Conservation (phyloP, 2,888 invertebrate genomes). For the Xestoiulus laeticollis region DNA sequence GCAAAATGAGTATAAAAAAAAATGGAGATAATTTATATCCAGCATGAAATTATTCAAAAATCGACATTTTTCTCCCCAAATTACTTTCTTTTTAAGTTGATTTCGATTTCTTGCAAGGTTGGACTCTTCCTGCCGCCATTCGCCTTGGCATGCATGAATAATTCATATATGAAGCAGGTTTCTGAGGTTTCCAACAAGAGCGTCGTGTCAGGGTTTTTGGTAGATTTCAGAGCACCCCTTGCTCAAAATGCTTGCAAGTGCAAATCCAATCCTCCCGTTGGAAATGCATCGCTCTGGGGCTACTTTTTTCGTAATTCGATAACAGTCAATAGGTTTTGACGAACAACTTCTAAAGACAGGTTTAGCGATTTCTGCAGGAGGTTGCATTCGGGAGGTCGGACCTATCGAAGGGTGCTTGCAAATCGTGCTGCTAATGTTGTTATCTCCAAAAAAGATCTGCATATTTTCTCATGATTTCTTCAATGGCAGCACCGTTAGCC, state of each 20-base stretch:
- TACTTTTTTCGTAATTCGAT: not conserved
- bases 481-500: slow-evolving; percentile 23
- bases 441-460: not conserved
- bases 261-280: not conserved
- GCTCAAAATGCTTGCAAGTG: not conserved
- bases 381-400: not conserved
- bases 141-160: not conserved
- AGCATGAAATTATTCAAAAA: not conserved
- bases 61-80: not conserved
- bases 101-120: not conserved
- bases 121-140: not conserved
- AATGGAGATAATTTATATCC: not conserved
- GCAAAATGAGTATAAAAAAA: not conserved
- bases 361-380: not conserved
- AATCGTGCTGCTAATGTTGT: not conserved
- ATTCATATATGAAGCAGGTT: slow-evolving; percentile 1
- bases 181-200: not conserved
- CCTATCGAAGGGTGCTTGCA: not conserved
- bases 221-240: not conserved
- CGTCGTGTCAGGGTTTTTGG: not conserved
- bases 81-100: not conserved
- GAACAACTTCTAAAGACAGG: not conserved
- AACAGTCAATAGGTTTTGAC: not conserved
- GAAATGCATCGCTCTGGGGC: not conserved
- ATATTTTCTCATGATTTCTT: not conserved